A percentile compares a stretch with the other conserved stretches of the same genome.
Evolutionary conservation across 1,140 invertebrate genomes (phyloP).

Genomic region (Notospermus geniculatus): DNA sequence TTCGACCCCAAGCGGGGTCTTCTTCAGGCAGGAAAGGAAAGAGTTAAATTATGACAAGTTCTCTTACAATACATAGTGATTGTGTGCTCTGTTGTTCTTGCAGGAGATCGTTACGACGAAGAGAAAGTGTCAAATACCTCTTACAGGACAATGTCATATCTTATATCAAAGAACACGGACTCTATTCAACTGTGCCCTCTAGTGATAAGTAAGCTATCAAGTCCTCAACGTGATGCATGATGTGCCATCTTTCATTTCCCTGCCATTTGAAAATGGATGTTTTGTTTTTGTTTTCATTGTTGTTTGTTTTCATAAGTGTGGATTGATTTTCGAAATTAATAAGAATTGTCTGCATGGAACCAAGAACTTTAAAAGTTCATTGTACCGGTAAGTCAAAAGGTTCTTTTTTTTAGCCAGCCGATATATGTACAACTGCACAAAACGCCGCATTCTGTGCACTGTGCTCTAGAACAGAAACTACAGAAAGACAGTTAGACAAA

Average conservation of each 20-base stretch:
- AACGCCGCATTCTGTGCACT: no score
- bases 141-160: constrained; percentile 81
- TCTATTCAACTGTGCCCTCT: constrained; percentile 62
- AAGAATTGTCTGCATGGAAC: no score
- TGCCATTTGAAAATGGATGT: background rate
- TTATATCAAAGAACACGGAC: constrained; percentile 76
- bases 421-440: no score
- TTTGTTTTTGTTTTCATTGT: background rate
- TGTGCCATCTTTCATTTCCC: background rate
- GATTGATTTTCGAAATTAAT: no score
- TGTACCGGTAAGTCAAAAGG: no score
- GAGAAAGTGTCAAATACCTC: constrained; percentile 87
- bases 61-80: background rate
- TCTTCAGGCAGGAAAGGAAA: no score
- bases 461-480: no score
- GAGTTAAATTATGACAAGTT: no score
- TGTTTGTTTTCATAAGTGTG: background rate
- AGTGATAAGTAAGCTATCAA: background rate
- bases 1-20: no score
- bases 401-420: no score
- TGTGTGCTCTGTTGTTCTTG: constrained; percentile 15
- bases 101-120: constrained; percentile 69
- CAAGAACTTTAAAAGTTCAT: no score
- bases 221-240: background rate
- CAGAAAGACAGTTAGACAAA: no score